These are phyloP conservation scores for Bos taurus DNA, from an alignment of 2,113 vertebrate species.

Conservation along the genomic window DNA sequence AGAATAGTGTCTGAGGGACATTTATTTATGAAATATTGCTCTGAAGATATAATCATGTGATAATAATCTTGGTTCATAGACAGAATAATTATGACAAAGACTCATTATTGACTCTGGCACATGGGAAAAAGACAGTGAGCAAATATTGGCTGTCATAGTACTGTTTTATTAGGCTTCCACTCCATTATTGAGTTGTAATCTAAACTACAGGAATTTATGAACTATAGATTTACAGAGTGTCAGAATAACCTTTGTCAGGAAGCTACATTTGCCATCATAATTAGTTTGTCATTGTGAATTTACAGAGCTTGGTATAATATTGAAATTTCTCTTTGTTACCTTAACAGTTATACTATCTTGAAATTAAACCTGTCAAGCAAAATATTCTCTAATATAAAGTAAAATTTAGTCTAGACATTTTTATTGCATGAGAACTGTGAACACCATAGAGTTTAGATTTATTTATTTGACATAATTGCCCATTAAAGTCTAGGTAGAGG, in stretches of 20 bases:
- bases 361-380: slow-evolving; percentile 66
- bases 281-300: slow-evolving; percentile 68
- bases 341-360: slow-evolving; percentile 48
- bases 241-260: slow-evolving; percentile 16
- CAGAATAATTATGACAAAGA: neutral
- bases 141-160: neutral
- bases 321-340: slow-evolving; percentile 56
- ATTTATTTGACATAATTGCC: slow-evolving; percentile 63
- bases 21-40: neutral
- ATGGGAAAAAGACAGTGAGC: neutral
- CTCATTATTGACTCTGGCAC: slow-evolving; percentile 7
- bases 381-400: slow-evolving; percentile 51
- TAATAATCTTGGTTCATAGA: neutral
- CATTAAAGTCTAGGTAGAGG: slow-evolving; percentile 51
- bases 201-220: slow-evolving; percentile 60
- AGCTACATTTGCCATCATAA: slow-evolving; percentile 31
- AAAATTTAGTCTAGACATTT: slow-evolving; percentile 72
- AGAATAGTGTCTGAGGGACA: neutral
- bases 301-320: slow-evolving; percentile 34
- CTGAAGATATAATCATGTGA: neutral
- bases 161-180: neutral
- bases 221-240: slow-evolving; percentile 27
- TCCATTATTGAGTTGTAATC: slow-evolving; percentile 36
- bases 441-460: slow-evolving; percentile 60
- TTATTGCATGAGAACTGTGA: slow-evolving; percentile 52